Evolutionary conservation across 2,888 invertebrate genomes (phyloP), one percentile per base, ranked within the genome.

Genomic region (Lycocerus yunnanus): DNA sequence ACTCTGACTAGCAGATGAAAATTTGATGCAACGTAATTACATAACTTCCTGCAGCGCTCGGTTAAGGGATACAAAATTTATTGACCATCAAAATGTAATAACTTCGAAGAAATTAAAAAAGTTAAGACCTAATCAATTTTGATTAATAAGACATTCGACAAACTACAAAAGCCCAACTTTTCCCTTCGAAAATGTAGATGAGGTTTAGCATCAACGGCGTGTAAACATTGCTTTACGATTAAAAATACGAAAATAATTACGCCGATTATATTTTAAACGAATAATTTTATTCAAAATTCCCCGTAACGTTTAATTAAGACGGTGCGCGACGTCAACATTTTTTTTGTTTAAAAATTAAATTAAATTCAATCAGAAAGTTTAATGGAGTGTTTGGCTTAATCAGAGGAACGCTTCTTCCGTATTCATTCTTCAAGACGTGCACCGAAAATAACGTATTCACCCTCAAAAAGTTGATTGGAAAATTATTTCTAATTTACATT

Each of bases 281-380:
- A 21, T 69, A 58, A 60, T 69, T 21, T 71, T 71, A 14, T 63
- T 63, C 70, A 73, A 74, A 76, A 78, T 72, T 73, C 71, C 71
- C 78, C 77, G 78, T 75, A 78, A 79, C 78, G 78, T 82, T 82
- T 82, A 82, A 82, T 82, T 82, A 82, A 82, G 77, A 78, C 80
- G 78, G 79, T 78, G 80, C 75, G 74, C 72, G 70, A 73, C 75
- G 75, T 74, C 72, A 43, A 43, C 43, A 43, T 43, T 43, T 43
- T n/a, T n/a, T 43, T 70, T 72, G 75, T 80, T 79, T 79, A 73
- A 77, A 72, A 72, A 72, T 76, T 78, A 79, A 82, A 83, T 82
- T 83, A 82, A 82, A 83, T 82, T 82, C 80, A 83, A 83, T 83
- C 82, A 83, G 81, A 80, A 82, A 82, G 82, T 82, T 82, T 82